Conservation (phyloP, 2,113 vertebrate genomes). For the Hippocampus abdominalis region DNA sequence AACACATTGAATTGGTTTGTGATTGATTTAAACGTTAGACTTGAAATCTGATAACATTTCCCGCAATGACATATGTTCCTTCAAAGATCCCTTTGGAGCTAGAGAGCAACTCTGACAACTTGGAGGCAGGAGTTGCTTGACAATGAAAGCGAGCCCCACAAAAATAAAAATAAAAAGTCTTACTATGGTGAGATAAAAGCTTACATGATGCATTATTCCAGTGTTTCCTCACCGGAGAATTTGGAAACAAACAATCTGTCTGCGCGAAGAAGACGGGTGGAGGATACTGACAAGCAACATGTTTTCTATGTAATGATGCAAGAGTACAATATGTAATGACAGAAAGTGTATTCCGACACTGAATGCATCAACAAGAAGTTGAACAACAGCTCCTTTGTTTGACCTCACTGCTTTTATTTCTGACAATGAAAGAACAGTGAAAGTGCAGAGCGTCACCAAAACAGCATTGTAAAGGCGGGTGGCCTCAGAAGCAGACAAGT, state of each 20-base stretch:
- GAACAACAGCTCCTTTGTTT: not conserved
- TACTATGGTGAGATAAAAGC: not conserved
- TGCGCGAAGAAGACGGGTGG: not conserved
- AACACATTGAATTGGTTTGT: not conserved
- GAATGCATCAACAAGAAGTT: not conserved
- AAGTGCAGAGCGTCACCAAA: not conserved
- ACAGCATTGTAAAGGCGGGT: not conserved
- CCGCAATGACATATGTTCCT: not conserved
- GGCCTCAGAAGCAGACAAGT: not conserved
- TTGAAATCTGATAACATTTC: not conserved
- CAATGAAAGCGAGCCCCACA: slow-evolving; percentile 2
- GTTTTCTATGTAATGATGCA: not conserved
- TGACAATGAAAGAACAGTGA: not conserved
- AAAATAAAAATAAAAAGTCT: slow-evolving; percentile 19
- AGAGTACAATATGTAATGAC: not conserved
- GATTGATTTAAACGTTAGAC: not conserved
- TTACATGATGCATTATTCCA: slow-evolving; percentile 19
- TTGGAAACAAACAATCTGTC: slow-evolving; percentile 5
- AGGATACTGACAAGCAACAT: not conserved
- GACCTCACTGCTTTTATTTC: not conserved
- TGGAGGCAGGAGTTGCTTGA: slow-evolving; percentile 33
- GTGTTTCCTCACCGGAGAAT: slow-evolving; percentile 2
- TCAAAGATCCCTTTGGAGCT: slow-evolving; percentile 9
- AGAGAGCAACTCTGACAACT: slow-evolving; percentile 43
- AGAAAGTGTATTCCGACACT: not conserved